phyloP scores from a whole-genome alignment of 2,113 vertebrate genomes.

The Aix galericulata region DNA sequence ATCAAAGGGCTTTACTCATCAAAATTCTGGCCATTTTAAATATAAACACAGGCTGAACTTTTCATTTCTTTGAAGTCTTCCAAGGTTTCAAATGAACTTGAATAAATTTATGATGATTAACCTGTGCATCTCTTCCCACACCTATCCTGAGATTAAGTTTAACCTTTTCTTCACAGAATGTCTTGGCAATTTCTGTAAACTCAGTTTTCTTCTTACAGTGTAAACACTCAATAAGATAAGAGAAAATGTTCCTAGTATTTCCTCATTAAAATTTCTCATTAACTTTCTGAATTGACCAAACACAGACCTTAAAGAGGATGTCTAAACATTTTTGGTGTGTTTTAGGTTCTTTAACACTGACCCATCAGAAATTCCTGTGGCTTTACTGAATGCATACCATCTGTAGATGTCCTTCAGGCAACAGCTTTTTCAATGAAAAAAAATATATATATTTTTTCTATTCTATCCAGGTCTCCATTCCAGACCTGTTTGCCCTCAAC shows the following conservation, averaged over 20 bases:
- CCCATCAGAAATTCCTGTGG: neutral
- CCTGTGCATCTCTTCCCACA: neutral
- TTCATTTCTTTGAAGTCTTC: neutral
- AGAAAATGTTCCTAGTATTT: neutral
- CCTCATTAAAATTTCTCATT: neutral
- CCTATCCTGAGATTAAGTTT: neutral
- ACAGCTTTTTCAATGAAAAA: neutral
- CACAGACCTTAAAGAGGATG: neutral
- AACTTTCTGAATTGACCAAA: neutral
- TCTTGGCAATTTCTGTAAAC: neutral
- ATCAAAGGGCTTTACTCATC: neutral
- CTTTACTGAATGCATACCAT: neutral
- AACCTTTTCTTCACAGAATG: neutral
- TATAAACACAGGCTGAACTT: neutral
- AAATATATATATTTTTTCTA: neutral
- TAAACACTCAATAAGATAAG: neutral
- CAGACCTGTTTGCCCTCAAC: neutral
- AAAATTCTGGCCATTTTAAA: neutral
- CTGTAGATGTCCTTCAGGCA: neutral
- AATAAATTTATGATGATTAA: neutral
- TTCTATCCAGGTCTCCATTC: neutral
- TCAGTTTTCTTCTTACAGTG: neutral
- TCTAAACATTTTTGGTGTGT: neutral
- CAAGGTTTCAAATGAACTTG: neutral
- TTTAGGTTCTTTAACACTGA: neutral